These are phyloP conservation scores for Gnathonemus echidnorhynchus DNA, from an alignment of 2,113 vertebrate genomes.

Conservation along the genomic window DNA sequence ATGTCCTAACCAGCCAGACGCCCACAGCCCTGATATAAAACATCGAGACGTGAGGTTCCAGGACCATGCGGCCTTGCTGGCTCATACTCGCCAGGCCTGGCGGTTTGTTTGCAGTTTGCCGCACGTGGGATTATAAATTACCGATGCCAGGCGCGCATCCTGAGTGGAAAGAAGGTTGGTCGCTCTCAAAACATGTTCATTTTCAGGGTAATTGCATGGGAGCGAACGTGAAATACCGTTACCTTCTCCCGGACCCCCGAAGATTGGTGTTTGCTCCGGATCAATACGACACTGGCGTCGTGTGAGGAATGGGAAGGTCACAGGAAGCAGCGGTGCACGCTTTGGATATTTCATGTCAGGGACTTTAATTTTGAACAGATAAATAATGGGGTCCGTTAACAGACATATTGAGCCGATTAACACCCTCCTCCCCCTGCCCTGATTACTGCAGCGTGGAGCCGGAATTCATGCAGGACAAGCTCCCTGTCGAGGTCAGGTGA, in stretches of 20 bases:
- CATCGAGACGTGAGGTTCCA: background rate
- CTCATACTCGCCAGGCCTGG: background rate
- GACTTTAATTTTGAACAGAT: conserved; percentile 46
- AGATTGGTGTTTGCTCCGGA: conserved; percentile 49
- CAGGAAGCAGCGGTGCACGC: conserved; percentile 34
- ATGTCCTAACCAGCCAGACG: background rate
- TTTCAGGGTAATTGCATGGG: conserved; percentile 49
- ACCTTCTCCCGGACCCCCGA: conserved; percentile 38
- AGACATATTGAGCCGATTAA: conserved; percentile 37
- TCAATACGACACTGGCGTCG: conserved; percentile 1
- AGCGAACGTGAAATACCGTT: conserved; percentile 50
- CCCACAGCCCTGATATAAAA: background rate
- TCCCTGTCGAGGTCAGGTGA: background rate
- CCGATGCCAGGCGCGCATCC: background rate
- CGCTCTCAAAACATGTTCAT: conserved; percentile 47
- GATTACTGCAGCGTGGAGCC: conserved; percentile 25
- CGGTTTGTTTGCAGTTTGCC: conserved; percentile 16
- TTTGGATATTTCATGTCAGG: conserved; percentile 34
- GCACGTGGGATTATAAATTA: conserved; percentile 28
- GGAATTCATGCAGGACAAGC: conserved; percentile 7
- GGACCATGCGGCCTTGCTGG: background rate
- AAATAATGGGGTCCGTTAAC: conserved; percentile 43
- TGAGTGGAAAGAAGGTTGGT: conserved; percentile 40
- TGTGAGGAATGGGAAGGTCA: conserved; percentile 52
- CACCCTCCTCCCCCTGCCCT: background rate